Evolutionary conservation across 2,113 vertebrate species (phyloP), one percentile per base, ranked within the genome.

Genomic region (Cervus canadensis): DNA sequence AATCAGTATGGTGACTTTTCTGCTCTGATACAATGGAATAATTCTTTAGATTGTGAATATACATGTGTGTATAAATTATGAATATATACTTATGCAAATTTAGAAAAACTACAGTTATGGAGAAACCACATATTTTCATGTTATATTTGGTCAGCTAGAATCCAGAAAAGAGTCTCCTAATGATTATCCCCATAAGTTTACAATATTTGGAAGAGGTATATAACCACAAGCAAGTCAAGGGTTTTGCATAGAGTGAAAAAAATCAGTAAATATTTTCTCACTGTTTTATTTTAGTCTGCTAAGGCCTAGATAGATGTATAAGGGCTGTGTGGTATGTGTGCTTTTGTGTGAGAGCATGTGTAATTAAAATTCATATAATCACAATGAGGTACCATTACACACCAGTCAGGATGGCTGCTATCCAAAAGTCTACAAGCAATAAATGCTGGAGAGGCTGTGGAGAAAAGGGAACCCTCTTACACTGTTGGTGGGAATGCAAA

Each of bases 221-320:
- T 52, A 71, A 30, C 11, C 3, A 85, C 23, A 9, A 95, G 16
- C 12, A 93, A 82, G 7, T 2, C 26, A 52, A 5, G 56, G 60
- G 17, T 82, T 94, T 79, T 87, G 5, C 25, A n/a, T 54, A 95
- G 87, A 84, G 5, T 64, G 54, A 89, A 93, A 96, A 93, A 97
- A 91, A 23, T 25, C 30, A 74, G 16, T 45, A 43, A 81, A 93
- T 67, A 81, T 81, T 71, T 19, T 48, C 4, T 74, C 5, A 10
- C 82, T 84, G 64, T 56, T 91, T 84, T 45, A 71, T 56, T 91
- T 88, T 28, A 81, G 3, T 48, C 19, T 84, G 15, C 16, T 74
- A 89, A 43, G 19, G 10, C 26, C 21, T 90, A 12, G 85, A 91
- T 76, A 26, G 11, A 78, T 62, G 16, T 71, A 12, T 85, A 64